phyloP scores from a whole-genome alignment of 2,797 vertebrate species.

The Chanos chanos region DNA sequence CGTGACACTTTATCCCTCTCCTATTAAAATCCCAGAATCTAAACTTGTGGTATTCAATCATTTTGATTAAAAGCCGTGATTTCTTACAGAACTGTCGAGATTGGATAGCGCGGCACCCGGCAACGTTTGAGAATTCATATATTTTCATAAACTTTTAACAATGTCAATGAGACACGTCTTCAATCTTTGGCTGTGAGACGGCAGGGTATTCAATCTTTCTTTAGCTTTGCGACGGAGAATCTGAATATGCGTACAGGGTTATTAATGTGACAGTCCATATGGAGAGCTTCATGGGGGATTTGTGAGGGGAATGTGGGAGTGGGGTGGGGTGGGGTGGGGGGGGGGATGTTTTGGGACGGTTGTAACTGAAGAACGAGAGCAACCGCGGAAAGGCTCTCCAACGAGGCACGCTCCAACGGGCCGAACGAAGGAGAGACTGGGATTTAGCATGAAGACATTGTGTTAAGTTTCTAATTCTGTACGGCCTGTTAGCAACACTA shows the following conservation, averaged over 20 bases:
- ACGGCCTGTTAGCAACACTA: constrained; percentile 69
- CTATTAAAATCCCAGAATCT: constrained; percentile 85
- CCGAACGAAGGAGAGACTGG: constrained; percentile 58
- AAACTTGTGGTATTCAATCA: constrained; percentile 95
- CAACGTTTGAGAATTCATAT: constrained; percentile 85
- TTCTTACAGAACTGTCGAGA: constrained; percentile 93
- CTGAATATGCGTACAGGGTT: constrained; percentile 90
- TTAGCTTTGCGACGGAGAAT: constrained; percentile 93
- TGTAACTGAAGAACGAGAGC: constrained; percentile 47
- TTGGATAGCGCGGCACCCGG: constrained; percentile 85
- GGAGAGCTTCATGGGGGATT: constrained; percentile 70
- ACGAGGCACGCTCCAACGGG: constrained; percentile 58
- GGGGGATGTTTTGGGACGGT: constrained; percentile 25
- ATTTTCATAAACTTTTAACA: constrained; percentile 88
- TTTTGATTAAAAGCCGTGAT: constrained; percentile 98
- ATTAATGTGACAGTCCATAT: constrained; percentile 89
- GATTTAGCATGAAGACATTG: constrained; percentile 38
- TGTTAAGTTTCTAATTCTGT: constrained; percentile 69
- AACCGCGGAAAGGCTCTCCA: constrained; percentile 40
- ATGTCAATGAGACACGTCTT: constrained; percentile 86
- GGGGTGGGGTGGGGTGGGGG: constrained; percentile 44
- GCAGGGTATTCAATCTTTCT: constrained; percentile 96
- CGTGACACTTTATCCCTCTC: constrained; percentile 71
- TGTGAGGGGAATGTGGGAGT: constrained; percentile 60
- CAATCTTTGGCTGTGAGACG: constrained; percentile 81